Conservation (phyloP, 2,113 vertebrate species). For the Callorhinus ursinus region DNA sequence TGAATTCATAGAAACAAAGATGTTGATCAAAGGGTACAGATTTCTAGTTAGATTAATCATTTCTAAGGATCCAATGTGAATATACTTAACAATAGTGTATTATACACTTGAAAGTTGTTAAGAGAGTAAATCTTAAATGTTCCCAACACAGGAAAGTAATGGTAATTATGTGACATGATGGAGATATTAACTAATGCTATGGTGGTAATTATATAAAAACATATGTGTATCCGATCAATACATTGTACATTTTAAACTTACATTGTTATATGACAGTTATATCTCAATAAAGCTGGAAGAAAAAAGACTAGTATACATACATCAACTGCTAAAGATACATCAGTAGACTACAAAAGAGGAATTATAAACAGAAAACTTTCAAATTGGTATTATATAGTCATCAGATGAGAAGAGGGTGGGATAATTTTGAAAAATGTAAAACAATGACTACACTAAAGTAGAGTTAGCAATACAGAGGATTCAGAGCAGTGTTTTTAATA, state of each 20-base stretch:
- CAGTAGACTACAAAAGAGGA: not conserved
- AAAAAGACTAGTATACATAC: not conserved
- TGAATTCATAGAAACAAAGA: not conserved
- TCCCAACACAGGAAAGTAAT: not conserved
- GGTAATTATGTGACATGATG: not conserved
- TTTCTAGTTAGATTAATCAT: not conserved
- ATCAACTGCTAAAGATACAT: not conserved
- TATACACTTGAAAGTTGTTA: not conserved
- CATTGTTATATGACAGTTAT: not conserved
- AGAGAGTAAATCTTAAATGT: not conserved
- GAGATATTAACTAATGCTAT: not conserved
- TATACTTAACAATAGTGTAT: not conserved
- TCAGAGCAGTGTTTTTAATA: not conserved
- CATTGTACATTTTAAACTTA: not conserved
- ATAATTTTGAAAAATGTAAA: not conserved
- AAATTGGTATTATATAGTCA: not conserved
- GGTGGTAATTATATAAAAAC: not conserved
- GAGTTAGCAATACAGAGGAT: not conserved
- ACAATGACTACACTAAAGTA: not conserved
- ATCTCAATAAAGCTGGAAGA: not conserved
- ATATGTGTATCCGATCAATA: not conserved
- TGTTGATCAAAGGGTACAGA: not conserved
- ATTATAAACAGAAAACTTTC: not conserved
- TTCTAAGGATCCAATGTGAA: not conserved
- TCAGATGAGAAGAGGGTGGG: not conserved